Percentiles rank a stretch among this genome's conserved stretches.
Conservation (phyloP, 2,113 vertebrate genomes). For the Ramphastos sulfuratus region DNA sequence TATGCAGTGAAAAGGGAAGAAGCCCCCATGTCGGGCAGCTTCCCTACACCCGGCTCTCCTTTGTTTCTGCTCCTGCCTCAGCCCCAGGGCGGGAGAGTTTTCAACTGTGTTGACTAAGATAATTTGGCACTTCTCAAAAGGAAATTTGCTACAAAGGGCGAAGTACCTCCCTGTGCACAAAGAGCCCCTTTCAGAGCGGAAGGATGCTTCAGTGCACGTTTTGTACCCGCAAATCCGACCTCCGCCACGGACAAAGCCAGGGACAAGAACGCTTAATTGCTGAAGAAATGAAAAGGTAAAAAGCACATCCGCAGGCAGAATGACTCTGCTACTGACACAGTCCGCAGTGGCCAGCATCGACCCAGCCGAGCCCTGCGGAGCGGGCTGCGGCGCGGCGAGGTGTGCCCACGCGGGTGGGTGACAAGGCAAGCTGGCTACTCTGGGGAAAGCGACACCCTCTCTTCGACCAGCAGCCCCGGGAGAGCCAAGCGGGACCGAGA, state of each 20-base stretch:
- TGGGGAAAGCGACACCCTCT: background rate
- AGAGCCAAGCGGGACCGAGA: background rate
- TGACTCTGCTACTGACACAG: conserved; percentile 68
- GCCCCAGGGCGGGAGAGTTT: conserved; percentile 50
- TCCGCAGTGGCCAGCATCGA: background rate
- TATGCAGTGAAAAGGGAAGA: conserved; percentile 50
- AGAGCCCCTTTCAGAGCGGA: conserved; percentile 62
- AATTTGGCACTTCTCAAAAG: conserved; percentile 71
- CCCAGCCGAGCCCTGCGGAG: background rate
- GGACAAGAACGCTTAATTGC: conserved; percentile 72
- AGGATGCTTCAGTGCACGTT: conserved; percentile 66
- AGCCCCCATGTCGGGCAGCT: conserved; percentile 38
- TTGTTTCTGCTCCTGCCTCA: conserved; percentile 46
- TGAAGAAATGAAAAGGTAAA: conserved; percentile 72
- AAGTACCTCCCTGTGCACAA: conserved; percentile 58
- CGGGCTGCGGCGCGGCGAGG: background rate
- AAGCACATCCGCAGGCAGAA: conserved; percentile 69
- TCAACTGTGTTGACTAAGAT: conserved; percentile 65
- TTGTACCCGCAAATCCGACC: conserved; percentile 63
- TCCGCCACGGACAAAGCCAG: conserved; percentile 64
- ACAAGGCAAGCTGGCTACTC: background rate
- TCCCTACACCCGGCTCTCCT: conserved; percentile 25
- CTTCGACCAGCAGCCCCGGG: background rate
- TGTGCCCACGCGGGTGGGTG: background rate
- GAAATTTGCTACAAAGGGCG: conserved; percentile 58